Evolutionary conservation across 2,888 invertebrate genomes (phyloP).

Genomic region (Gymnosoma rotundatum): DNA sequence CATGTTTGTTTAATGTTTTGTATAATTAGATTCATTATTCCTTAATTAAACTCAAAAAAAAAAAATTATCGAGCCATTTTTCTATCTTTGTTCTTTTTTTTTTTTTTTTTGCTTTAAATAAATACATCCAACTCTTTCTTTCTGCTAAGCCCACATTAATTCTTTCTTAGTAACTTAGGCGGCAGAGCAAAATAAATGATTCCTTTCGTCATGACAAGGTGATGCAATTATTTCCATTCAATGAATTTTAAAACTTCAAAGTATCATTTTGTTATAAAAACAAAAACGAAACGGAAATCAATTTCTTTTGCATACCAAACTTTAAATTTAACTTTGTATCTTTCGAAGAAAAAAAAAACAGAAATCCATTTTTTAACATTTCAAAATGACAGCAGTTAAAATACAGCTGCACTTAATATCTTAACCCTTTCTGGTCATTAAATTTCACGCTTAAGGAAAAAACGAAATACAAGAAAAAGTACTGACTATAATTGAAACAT

Average conservation of each 20-base stretch:
- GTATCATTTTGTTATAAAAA: neutral
- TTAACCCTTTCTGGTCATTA: conserved; percentile 69
- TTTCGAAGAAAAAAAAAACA: conserved; percentile 8
- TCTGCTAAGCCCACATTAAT: neutral
- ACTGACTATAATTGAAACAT: conserved; percentile 67
- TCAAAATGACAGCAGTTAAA: conserved; percentile 49
- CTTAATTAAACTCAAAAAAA: too few species aligned
- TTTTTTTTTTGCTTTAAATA: too few species aligned
- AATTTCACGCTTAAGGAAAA: conserved; percentile 35
- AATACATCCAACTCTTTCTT: neutral
- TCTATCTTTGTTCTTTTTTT: too few species aligned
- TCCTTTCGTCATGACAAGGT: conserved; percentile 32
- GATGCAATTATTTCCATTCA: conserved; percentile 62
- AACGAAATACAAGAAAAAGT: neutral
- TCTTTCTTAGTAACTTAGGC: neutral
- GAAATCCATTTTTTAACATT: conserved; percentile 17
- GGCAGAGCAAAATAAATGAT: neutral
- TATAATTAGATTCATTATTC: too few species aligned
- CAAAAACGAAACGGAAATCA: conserved; percentile 56
- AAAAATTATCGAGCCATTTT: too few species aligned
- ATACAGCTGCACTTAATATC: conserved; percentile 67
- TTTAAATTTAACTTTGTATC: conserved; percentile 17
- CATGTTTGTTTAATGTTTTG: too few species aligned
- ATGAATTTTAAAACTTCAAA: conserved; percentile 54
- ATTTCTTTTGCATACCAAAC: conserved; percentile 58